These are phyloP conservation scores for Jordanella pulchra DNA, from an alignment of 2,797 vertebrate species.

Conservation along the genomic window DNA sequence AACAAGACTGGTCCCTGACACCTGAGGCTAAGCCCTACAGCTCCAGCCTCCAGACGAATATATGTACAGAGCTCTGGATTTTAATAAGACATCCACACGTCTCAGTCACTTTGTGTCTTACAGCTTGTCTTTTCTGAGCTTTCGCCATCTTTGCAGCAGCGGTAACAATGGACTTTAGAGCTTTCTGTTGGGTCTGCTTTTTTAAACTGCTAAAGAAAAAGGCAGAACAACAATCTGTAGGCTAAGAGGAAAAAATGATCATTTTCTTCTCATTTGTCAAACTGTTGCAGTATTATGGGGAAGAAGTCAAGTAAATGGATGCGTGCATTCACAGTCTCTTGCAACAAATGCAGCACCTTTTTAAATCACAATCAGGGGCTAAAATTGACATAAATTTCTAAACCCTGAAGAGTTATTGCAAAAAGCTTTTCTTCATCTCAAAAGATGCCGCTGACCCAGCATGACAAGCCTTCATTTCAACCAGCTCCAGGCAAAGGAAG, in stretches of 20 bases:
- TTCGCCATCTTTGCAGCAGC: conserved; percentile 15
- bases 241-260: conserved; percentile 32
- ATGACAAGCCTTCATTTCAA: conserved; percentile 31
- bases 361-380: conserved; percentile 9
- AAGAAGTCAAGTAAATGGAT: conserved; percentile 16
- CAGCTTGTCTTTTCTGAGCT: conserved; percentile 23
- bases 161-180: conserved; percentile 20
- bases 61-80: conserved; percentile 30
- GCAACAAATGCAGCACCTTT: conserved; percentile 7
- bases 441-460: conserved; percentile 40
- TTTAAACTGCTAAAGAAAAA: conserved; percentile 21
- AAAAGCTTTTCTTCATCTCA: conserved; percentile 39
- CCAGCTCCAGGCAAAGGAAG: conserved; percentile 47
- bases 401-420: conserved; percentile 4
- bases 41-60: conserved; percentile 34
- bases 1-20: conserved; percentile 50
- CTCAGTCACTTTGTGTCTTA: conserved; percentile 13
- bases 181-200: conserved; percentile 11
- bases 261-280: conserved; percentile 30
- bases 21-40: conserved; percentile 51
- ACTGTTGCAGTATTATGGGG: not conserved
- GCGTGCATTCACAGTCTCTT: conserved; percentile 9
- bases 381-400: conserved; percentile 4
- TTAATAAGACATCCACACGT: conserved; percentile 55
- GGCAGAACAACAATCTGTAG: conserved; percentile 22